Evolutionary conservation across 2,888 invertebrate species (phyloP).

Genomic region (Coronaproctus castanopsis): DNA sequence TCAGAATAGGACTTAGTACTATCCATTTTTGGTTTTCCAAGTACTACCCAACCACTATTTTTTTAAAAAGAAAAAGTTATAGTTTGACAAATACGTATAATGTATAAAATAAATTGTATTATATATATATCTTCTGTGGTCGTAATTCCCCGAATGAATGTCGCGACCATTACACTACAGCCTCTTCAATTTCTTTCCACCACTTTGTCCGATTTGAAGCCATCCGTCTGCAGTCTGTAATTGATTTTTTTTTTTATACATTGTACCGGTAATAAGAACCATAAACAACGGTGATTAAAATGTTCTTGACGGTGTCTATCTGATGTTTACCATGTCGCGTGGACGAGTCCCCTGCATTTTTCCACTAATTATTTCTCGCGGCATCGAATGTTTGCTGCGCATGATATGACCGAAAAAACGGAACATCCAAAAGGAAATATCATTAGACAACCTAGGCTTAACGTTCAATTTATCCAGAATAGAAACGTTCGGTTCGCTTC

Average conservation of each 20-base stretch:
- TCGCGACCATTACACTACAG: no score
- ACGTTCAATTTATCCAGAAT: background rate
- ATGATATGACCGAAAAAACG: background rate
- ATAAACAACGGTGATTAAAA: no score
- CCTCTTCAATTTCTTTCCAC: no score
- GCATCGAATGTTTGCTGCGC: background rate
- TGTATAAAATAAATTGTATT: background rate
- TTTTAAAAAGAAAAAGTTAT: background rate
- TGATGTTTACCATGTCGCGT: background rate
- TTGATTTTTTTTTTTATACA: no score
- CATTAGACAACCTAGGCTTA: background rate
- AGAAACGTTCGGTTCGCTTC: background rate
- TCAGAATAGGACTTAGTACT: constrained; percentile 59
- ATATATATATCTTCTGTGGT: no score
- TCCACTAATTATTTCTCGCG: background rate
- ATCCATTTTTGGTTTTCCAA: constrained; percentile 71
- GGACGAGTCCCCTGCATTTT: background rate
- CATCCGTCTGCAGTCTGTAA: no score
- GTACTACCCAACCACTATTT: constrained; percentile 69
- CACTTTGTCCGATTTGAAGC: no score
- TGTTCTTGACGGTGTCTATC: background rate
- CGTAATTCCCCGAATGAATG: no score
- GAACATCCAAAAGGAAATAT: background rate
- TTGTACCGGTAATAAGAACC: no score
- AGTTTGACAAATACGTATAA: background rate